These are phyloP conservation scores for Upupa epops DNA, from an alignment of 2,113 vertebrate species.

Conservation along the genomic window DNA sequence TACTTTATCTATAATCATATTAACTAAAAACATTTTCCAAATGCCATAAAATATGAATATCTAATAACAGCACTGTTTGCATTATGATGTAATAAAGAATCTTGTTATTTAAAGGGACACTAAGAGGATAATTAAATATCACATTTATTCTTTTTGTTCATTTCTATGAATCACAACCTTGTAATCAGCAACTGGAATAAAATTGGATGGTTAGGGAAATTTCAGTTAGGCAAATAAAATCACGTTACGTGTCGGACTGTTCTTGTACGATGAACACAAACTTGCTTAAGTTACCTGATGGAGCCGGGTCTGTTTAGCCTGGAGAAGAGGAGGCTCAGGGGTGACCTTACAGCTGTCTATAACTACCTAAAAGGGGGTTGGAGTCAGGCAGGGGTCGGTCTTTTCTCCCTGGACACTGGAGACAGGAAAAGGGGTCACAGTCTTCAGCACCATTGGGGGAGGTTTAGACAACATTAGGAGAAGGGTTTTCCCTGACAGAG, in stretches of 20 bases:
- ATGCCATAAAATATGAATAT: slow-evolving; percentile 64
- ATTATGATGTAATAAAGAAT: background rate
- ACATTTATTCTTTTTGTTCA: background rate
- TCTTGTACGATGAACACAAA: background rate
- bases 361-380: no score
- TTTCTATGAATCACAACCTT: background rate
- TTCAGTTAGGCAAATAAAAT: background rate
- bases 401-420: no score
- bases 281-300: no score
- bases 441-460: no score
- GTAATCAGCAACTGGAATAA: background rate
- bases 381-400: no score
- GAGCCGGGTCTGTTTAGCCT: no score
- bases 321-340: no score
- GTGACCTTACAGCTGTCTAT: no score
- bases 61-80: background rate
- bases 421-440: no score
- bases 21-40: slow-evolving; percentile 67
- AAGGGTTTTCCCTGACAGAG: no score
- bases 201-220: background rate
- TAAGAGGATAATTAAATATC: background rate
- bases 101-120: background rate
- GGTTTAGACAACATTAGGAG: no score
- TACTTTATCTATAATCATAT: slow-evolving; percentile 70
- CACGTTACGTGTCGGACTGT: background rate